Percentiles rank a stretch among this genome's conserved stretches.
Conservation (phyloP, 2,888 invertebrate genomes). For the Cybosia mesomella region DNA sequence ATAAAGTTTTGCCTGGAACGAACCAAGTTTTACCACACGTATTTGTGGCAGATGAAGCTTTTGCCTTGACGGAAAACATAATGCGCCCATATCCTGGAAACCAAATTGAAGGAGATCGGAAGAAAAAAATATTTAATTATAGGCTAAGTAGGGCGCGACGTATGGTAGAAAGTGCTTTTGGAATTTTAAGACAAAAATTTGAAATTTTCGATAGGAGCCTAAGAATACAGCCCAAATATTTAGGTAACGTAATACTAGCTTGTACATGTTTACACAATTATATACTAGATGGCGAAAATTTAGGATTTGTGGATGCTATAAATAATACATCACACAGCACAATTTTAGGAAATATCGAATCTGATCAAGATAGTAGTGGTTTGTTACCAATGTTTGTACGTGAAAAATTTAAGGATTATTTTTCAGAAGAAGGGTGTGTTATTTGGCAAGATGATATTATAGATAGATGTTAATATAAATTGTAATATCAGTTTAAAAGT, state of each 20-base stretch:
- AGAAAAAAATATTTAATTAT: conserved; percentile 25
- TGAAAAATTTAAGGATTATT: no score
- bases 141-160: conserved; percentile 22
- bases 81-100: conserved; percentile 31
- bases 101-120: conserved; percentile 5
- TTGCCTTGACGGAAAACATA: conserved; percentile 47
- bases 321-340: no score
- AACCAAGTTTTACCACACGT: conserved; percentile 44
- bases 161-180: conserved; percentile 31
- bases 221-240: conserved; percentile 28
- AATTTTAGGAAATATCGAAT: background rate
- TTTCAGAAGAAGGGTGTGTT: no score
- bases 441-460: no score
- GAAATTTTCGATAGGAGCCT: conserved; percentile 28
- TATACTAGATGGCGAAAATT: no score
- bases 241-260: conserved; percentile 17
- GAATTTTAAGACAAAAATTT: conserved; percentile 30
- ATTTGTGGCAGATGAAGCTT: conserved; percentile 51
- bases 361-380: conserved; percentile 10
- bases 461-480: no score
- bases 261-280: no score
- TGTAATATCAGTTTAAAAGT: conserved; percentile 14
- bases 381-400: conserved; percentile 7
- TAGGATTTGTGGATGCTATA: no score
- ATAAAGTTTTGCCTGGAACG: conserved; percentile 43